Base-by-base conservation (phyloP, 2,888 invertebrate genomes). In the Syritta pipiens region DNA sequence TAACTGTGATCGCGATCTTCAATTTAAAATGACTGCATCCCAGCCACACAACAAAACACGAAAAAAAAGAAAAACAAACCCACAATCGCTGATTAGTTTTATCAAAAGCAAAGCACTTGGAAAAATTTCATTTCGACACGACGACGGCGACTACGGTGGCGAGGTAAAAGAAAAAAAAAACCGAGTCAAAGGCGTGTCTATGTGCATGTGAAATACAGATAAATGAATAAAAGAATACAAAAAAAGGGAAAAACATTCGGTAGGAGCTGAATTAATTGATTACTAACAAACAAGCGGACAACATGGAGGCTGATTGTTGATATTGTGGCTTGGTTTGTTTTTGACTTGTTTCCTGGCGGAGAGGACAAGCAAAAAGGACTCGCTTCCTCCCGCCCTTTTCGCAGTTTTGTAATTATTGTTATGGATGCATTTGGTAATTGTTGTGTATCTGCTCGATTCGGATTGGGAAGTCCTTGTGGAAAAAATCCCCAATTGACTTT, bases 281-380 rank as follows among this genome's bases (percentile, higher is more conserved):
- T 79, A 79, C 59, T 79, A 44, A 53, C 67, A 79, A 79, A 79
- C 67, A 74, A 74, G 20, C 55, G 67, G 55, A 67, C 72, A 79
- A 67, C 79, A 79, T 60, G 79, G 79, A 79, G 49, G 60, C 44
- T 68, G 79, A 79, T 67, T 79, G 79, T 74, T 72, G 72, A 79
- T 79, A 62, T 46, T 30, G 35, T 28, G n/a, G 46, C 14, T 72
- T 40, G 44, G 26, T 62, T 12, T 59, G 9, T 67, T 30, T 68
- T 9, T 14, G 53, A 28, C 48, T 55, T 63, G 32, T 57, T 46
- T 20, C 9, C n/a, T n/a, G n/a, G n/a, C n/a, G n/a, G 3, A 67
- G 19, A 46, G 10, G 17, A 20, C 17, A 10, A 44, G 12, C 30
- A 63, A 79, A 72, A 72, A 55, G 65, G 28, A 77, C 32, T 44